Evolutionary conservation across 2,888 invertebrate genomes (phyloP).

Genomic region (Troides aeacus): DNA sequence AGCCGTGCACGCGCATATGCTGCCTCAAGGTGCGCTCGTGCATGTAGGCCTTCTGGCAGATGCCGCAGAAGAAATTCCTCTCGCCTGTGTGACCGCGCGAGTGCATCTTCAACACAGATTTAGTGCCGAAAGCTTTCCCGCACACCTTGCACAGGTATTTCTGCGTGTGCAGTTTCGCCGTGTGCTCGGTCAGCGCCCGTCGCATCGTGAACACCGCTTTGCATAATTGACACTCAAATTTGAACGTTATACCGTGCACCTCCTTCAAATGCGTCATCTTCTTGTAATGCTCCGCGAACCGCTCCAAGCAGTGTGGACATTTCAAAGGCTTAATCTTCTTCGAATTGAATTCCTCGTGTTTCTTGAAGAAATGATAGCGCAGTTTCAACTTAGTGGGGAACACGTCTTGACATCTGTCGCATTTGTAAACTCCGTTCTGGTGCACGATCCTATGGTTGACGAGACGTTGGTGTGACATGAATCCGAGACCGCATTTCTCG

Average conservation of each 20-base stretch:
- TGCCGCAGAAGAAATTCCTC: conserved; percentile 61
- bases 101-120: conserved; percentile 66
- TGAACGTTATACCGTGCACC: conserved; percentile 64
- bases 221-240: conserved; percentile 64
- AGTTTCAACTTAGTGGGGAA: conserved; percentile 67
- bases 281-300: conserved; percentile 69
- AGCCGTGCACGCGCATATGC: conserved; percentile 68
- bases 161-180: conserved; percentile 65
- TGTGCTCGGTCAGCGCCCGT: conserved; percentile 67
- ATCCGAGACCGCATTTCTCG: conserved; percentile 70
- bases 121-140: conserved; percentile 67
- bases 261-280: conserved; percentile 72
- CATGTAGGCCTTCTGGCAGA: conserved; percentile 71
- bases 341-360: conserved; percentile 59
- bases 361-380: conserved; percentile 65
- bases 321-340: conserved; percentile 67
- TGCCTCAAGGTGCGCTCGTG: conserved; percentile 65
- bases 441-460: conserved; percentile 68
- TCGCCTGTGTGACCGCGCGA: conserved; percentile 66
- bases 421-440: conserved; percentile 64
- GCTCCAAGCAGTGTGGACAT: conserved; percentile 69
- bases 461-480: conserved; percentile 68
- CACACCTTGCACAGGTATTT: conserved; percentile 68
- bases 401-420: conserved; percentile 63
- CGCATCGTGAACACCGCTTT: conserved; percentile 60